Evolutionary conservation across 2,797 vertebrate species (phyloP).

Genomic region (Eutrigla gurnardus): DNA sequence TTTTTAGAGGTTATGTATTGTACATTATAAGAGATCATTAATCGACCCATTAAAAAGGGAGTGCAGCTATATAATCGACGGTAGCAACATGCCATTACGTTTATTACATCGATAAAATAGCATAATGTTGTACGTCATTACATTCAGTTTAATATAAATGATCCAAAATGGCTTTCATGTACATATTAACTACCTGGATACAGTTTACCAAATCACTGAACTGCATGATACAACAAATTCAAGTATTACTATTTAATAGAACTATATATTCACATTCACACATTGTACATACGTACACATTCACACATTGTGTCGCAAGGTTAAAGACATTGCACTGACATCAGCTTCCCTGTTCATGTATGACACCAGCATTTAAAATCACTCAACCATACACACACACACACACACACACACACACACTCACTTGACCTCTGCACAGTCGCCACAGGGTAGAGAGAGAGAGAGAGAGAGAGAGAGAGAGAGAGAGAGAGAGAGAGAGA

Average conservation of each 20-base stretch:
- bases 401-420: slow-evolving; percentile 21
- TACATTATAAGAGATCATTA: slow-evolving; percentile 7
- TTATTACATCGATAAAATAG: slow-evolving; percentile 7
- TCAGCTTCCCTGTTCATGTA: slow-evolving; percentile 49
- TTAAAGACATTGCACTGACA: slow-evolving; percentile 58
- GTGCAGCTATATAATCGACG: neutral
- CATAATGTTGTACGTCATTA: neutral
- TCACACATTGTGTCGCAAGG: slow-evolving; percentile 39
- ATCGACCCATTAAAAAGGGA: neutral
- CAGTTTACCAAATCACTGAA: neutral
- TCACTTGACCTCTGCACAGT: slow-evolving; percentile 56
- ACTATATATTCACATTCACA: neutral
- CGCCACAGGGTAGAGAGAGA: slow-evolving; percentile 19
- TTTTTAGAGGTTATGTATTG: slow-evolving; percentile 4
- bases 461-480: neutral
- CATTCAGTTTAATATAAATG: neutral
- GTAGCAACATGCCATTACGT: neutral
- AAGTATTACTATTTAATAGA: neutral
- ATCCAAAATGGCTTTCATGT: neutral
- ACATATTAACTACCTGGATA: slow-evolving; percentile 1
- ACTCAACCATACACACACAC: slow-evolving; percentile 24
- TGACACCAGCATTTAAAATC: slow-evolving; percentile 57
- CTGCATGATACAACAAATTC: neutral
- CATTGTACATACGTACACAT: neutral
- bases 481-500: too few species aligned